Percentiles rank a stretch among this genome's conserved stretches.
Conservation (phyloP, 2,888 invertebrate species). For the Andrena chrysosceles region DNA sequence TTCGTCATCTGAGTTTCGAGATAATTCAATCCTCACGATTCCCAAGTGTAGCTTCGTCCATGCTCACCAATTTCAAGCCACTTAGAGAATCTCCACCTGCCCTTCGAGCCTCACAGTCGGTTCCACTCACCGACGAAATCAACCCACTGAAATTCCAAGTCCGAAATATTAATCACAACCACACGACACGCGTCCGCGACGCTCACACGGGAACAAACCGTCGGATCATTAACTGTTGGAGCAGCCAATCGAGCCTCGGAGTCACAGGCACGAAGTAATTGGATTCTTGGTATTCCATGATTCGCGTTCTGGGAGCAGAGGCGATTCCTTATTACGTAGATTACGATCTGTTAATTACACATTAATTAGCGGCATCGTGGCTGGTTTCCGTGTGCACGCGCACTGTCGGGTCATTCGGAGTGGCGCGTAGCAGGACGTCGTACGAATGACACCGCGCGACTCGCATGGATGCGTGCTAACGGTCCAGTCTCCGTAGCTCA, state of each 20-base stretch:
- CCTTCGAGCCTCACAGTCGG: neutral
- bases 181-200: neutral
- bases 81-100: conserved; percentile 2
- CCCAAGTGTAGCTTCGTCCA: neutral
- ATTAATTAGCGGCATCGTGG: conserved; percentile 32
- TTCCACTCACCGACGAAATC: no score
- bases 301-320: neutral
- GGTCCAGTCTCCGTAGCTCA: conserved; percentile 31
- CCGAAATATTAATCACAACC: conserved; percentile 9
- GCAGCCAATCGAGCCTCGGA: neutral
- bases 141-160: neutral
- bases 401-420: neutral
- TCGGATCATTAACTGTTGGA: neutral
- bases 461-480: conserved; percentile 38
- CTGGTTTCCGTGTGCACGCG: conserved; percentile 3
- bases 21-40: neutral
- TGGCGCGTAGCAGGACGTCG: neutral
- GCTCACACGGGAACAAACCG: neutral
- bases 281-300: conserved; percentile 20
- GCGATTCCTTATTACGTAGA: conserved; percentile 25
- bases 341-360: conserved; percentile 43
- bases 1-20: neutral
- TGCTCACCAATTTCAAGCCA: neutral
- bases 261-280: conserved; percentile 10
- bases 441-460: conserved; percentile 37